Percentiles rank a stretch among this genome's conserved stretches.
Evolutionary conservation across 2,888 invertebrate species (phyloP).

Genomic region (Allophyes oxyacanthae): DNA sequence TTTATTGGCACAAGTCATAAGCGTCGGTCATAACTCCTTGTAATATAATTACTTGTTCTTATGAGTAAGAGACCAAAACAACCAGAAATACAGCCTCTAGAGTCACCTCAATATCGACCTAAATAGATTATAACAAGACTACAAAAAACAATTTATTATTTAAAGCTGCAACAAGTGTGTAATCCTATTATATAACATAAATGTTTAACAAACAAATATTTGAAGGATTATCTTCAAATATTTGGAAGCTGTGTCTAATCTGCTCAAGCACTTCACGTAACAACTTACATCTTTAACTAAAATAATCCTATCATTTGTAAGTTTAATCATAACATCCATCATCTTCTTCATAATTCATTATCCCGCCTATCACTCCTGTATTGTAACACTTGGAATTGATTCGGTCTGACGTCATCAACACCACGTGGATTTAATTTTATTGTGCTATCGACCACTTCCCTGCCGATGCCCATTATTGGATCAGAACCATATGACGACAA

Average conservation of each 20-base stretch:
- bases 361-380: constrained; percentile 24
- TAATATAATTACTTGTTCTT: not conserved
- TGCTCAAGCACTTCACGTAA: not conserved
- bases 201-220: constrained; percentile 2
- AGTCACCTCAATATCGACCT: too few species aligned
- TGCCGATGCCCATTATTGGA: constrained; percentile 37
- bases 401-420: constrained; percentile 51
- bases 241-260: constrained; percentile 7
- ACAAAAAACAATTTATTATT: constrained; percentile 1
- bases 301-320: not conserved
- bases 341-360: not conserved
- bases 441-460: constrained; percentile 61
- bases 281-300: not conserved
- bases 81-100: too few species aligned
- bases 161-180: constrained; percentile 34
- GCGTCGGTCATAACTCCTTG: not conserved
- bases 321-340: not conserved
- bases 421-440: constrained; percentile 58
- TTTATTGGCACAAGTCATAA: constrained; percentile 12
- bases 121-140: not conserved
- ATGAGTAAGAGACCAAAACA: not conserved
- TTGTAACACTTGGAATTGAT: constrained; percentile 26
- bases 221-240: constrained; percentile 19
- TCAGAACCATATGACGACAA: constrained; percentile 26
- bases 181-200: constrained; percentile 19